Evolutionary conservation across 2,797 vertebrate species (phyloP), one percentile per base, ranked within the genome.

Genomic region (Myripristis jacobus): DNA sequence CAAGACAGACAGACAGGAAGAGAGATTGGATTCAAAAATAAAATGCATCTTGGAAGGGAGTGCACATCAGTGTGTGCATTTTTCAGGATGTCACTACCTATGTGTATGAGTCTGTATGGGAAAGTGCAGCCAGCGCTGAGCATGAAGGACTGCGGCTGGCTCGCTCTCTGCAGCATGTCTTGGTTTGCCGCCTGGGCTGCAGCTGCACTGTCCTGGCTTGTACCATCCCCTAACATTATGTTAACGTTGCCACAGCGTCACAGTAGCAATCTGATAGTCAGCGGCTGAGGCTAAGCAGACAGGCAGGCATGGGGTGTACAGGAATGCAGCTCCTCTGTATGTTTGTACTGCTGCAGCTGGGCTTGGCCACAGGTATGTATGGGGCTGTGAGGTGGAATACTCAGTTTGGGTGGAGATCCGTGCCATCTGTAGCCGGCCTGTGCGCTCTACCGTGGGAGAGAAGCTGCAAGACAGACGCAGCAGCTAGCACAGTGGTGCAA

Each of bases 261-360:
- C 27, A 69, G 57, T 7, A 71, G 43, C 60, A 66, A 41, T 54
- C 69, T 38, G 61, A 36, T 55, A 59, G 70, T 72, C 80, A 47
- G 67, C 34, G 61, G 52, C 65, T 90, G 89, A 88, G 67, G 77
- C 68, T 87, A 69, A 87, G 75, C 87, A 90, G 87, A 68, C 83
- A n/a, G 56, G 73, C 79, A 62, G 79, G 16, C 66, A 1, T 34
- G 47, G 73, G 61, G 67, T 73, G 68, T n/a, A 68, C 21, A 79
- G 86, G 85, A 89, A 88, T 87, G 82, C 47, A 31, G 80, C 57
- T 54, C 74, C 64, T 73, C 66, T 75, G 74, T 81, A 58, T 90
- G 84, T 90, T 90, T 88, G 88, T 79, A 65, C 66, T 87, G 66
- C 70, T 65, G 83, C 78, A 87, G 87, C 79, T 80, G 79, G 79